Conservation (phyloP, 35 echinoderm and acorn worm species). For the Strongylocentrotus purpuratus region DNA sequence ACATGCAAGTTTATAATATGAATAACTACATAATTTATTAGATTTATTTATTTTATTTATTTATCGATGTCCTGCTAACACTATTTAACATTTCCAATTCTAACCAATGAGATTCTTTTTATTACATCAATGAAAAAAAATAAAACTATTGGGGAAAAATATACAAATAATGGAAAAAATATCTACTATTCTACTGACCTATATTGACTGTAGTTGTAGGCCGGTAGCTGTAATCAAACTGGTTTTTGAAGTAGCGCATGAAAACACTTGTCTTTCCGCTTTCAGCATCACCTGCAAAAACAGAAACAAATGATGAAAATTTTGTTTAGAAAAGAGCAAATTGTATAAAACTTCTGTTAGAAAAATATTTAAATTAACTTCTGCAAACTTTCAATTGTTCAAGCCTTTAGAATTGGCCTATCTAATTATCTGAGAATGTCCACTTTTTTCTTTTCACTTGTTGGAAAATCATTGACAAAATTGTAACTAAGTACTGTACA, state of each 20-base stretch:
- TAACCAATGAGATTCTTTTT: too few species aligned
- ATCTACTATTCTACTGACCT: slow-evolving; percentile 56
- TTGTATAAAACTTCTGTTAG: background rate
- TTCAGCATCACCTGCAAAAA: slow-evolving; percentile 82
- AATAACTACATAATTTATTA: too few species aligned
- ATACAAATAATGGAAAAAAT: too few species aligned
- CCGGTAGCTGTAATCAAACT: slow-evolving; percentile 99
- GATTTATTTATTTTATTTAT: too few species aligned
- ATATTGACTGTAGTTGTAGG: slow-evolving; percentile 89
- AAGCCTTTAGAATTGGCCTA: background rate
- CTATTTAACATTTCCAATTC: too few species aligned
- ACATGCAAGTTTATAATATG: too few species aligned
- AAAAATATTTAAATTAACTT: background rate
- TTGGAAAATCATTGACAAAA: background rate
- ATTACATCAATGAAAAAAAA: too few species aligned
- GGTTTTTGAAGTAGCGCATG: slow-evolving; percentile 93
- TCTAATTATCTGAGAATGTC: background rate
- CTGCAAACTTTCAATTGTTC: background rate
- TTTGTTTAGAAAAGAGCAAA: background rate
- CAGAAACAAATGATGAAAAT: background rate
- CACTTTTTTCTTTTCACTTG: background rate
- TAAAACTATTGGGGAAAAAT: too few species aligned
- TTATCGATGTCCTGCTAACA: too few species aligned
- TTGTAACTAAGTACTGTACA: too few species aligned
- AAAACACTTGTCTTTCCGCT: slow-evolving; percentile 96